phyloP scores from a whole-genome alignment of 2,113 vertebrate genomes.

The Phoenicopterus ruber region DNA sequence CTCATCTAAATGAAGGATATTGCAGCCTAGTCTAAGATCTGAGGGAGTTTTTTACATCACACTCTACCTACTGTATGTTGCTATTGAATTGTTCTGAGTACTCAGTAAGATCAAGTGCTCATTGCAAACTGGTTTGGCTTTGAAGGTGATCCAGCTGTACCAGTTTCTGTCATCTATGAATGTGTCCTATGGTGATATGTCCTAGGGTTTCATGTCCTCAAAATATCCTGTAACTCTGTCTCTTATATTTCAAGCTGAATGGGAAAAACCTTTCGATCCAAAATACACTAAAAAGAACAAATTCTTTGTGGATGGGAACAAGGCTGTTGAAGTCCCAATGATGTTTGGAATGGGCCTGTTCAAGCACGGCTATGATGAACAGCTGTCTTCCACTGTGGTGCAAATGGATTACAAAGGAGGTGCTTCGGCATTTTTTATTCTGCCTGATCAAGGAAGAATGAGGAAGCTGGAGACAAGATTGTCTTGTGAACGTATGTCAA shows the following conservation, averaged over 20 bases:
- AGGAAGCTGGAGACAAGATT: slow-evolving; percentile 68
- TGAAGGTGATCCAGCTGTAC: not conserved
- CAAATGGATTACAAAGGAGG: slow-evolving; percentile 84
- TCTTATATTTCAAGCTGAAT: slow-evolving; percentile 59
- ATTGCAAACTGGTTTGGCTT: not conserved
- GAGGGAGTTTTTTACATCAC: not conserved
- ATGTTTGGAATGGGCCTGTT: slow-evolving; percentile 57
- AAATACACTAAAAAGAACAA: slow-evolving; percentile 48
- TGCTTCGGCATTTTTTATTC: slow-evolving; percentile 80
- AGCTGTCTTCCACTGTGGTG: slow-evolving; percentile 72
- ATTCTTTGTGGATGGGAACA: slow-evolving; percentile 50
- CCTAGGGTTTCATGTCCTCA: not conserved
- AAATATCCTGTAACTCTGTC: slow-evolving; percentile 14
- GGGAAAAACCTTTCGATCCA: slow-evolving; percentile 62
- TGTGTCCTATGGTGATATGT: not conserved
- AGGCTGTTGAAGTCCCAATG: slow-evolving; percentile 45
- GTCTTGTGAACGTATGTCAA: slow-evolving; percentile 48
- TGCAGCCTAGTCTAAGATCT: not conserved
- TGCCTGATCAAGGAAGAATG: slow-evolving; percentile 81
- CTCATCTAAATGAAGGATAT: not conserved
- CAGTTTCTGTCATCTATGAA: not conserved
- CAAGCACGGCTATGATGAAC: slow-evolving; percentile 58
- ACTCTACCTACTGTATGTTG: not conserved
- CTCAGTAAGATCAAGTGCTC: not conserved
- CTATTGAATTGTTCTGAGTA: not conserved